Evolutionary conservation across 2,888 invertebrate genomes (phyloP), one percentile per base, ranked within the genome.

Genomic region (Hydraecia micacea): DNA sequence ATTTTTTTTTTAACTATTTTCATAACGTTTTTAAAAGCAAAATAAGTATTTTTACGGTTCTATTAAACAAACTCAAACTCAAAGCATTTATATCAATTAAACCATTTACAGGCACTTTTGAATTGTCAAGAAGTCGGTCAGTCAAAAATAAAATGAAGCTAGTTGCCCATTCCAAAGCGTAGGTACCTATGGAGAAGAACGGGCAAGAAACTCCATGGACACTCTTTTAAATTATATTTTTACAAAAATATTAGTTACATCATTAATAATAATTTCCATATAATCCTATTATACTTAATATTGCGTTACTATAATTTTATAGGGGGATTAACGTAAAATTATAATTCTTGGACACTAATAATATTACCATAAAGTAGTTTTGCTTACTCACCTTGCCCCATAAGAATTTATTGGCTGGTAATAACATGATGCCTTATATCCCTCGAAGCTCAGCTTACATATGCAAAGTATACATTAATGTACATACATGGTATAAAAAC

Each of bases 361-460:
- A 55, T 65, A 70, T 75, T 83, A 65, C 21, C 71, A 79, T 73
- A 79, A 83, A 84, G 58, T 71, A 71, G 58, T 79, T 83, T 71
- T 63, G n/a, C 71, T 68, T 58, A 84, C 75, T 83, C 72, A 83
- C 86, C 84, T 85, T 83, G 71, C 68, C 71, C 72, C 71, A 66
- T 68, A 73, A 76, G 39, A 71, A 66, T 79, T 79, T 69, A 83
- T 67, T 79, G 42, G 18, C 65, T 21, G 49, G 67, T 72, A 66
- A 62, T 69, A 75, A 42, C 21, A 68, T 69, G n/a, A 75, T 32
- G 70, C 21, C 60, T 81, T 67, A 85, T 74, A 85, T 75, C 63
- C 73, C 65, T 76, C 68, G 69, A 81, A 81, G 58, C 62, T 63
- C 32, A 63, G 25, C 73, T 52, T 36, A 73, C 58, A 49, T 73